Base-by-base conservation (phyloP, 2,797 vertebrate species). In the Melanotaenia boesemani region DNA sequence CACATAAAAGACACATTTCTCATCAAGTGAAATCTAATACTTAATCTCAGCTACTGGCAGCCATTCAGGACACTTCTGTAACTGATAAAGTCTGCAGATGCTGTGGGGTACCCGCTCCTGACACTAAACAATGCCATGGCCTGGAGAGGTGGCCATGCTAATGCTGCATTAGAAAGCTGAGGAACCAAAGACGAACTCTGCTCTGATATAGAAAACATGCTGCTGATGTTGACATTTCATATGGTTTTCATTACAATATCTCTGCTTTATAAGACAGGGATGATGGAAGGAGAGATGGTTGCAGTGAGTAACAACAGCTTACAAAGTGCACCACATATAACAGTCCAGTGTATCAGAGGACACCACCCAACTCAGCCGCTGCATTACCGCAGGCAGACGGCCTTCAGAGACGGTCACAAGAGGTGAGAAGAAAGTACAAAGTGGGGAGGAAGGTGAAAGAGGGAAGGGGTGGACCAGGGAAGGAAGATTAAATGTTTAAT, bases 341-440 rank as follows among this genome's bases (percentile, higher is more conserved):
- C 44, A 70, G 63, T 15, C 34, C 58, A 26, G 60, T 60, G 59
- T 41, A 60, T 63, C 70, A 61, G 30, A 65, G 62, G 76, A 50
- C 32, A 28, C 44, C 13, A 41, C 1, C 39, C 15, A 5, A 61
- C 30, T 37, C 44, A 76, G 71, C 63, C 44, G 59, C 70, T 76
- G 67, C 65, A 67, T 74, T 68, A 83, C 58, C 68, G 56, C 70
- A 75, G 73, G 74, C 70, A 56, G 39, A 26, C 59, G 68, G 50
- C 76, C 55, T 69, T 73, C 37, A 81, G 73, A 81, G 60, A 66
- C 6, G 32, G 16, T 64, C 4, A 60, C 55, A 63, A 34, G 50
- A 59, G 39, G 46, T 56, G 50, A 59, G 16, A 46, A 52, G 48
- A 10, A 12, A 3, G 46, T 15, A 48, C 22, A 30, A 28, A 10